Base-by-base conservation (phyloP, 1,140 invertebrate species). In the Drosophila tsacasi region DNA sequence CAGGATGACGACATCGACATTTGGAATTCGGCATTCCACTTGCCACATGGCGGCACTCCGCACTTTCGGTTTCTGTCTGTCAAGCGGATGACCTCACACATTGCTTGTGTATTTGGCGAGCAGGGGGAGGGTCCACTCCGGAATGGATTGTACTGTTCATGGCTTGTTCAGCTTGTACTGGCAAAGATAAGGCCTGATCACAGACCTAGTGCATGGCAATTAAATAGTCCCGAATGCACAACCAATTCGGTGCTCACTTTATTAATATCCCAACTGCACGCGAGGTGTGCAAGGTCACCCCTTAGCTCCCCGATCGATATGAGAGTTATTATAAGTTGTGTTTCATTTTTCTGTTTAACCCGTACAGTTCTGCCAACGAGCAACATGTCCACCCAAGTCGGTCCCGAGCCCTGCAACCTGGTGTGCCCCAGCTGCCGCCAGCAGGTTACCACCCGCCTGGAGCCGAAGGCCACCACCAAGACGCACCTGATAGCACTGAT, bases 401-500 rank as follows among this genome's bases (percentile, higher is more conserved):
- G 95, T 32, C 92, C 94, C 0, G 83, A 93, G 21, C 76, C 94
- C 17, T 84, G 92, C 73, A 63, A 39, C 7, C 65, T 94, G 54
- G 87, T 71, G 0, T 96, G 95, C 71, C 95, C 95, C 6, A 81
- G 93, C 25, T 96, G 95, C 71, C 93, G 92, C 5, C 85, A 93
- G 7, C 83, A 92, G 35, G 94, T 95, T 37, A 78, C 77, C 0
- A 95, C 95, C 0, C 76, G 74, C 21, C 84, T 94, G 7, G 93
- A 94, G 59, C 91, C 93, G 1, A 93, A 94, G 85, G 71, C 94
- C 3, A 94, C 92, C 13, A 94, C 93, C 0, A 95, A 94, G 81
- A 96, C 95, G 3, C 95, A 96, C 73, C 25, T 95, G 0, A 93
- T 95, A 44, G 95, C 95, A 1, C 76, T 95, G 13, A 23, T 95